Base-by-base conservation (phyloP, 2,797 vertebrate genomes). In the Eupleurogrammus muticus region DNA sequence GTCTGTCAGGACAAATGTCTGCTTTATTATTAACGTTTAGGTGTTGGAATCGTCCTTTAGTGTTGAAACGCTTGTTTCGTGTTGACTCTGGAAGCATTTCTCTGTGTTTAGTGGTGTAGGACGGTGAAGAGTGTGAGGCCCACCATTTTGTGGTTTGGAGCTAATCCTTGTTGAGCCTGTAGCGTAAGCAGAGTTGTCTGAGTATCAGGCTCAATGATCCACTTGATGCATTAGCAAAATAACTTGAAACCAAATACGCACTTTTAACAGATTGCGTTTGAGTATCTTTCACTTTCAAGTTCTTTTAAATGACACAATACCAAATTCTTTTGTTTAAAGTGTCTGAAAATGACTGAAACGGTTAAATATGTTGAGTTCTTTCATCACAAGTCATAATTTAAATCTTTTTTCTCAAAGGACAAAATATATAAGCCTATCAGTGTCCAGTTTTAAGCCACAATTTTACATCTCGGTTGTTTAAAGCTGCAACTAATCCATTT, bases 61-160 rank as follows among this genome's bases (percentile, higher is more conserved):
- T 64, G 74, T 51, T 66, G n/a, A 67, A 36, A 38, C 3, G 11
- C 36, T 9, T 64, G 4, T 34, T 28, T 28, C 48, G 35, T 58
- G 42, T 66, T 70, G 70, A 70, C 54, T 17, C 55, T 80, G 73
- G 47, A 66, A 72, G 54, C 34, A 50, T 66, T 74, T 67, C n/a
- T 51, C 50, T 48, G 47, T 67, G 32, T 59, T 73, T 82, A 59
- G 17, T 50, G 19, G 34, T 66, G 40, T 44, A 35, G 23, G 50
- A 66, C 55, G 59, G 58, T 70, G 52, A 70, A 66, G 69, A 80
- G 75, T 66, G 65, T 75, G 73, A 83, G 84, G 69, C 70, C 48
- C 59, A 53, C 67, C 52, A 66, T 74, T 84, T 80, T 65, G 81
- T 78, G 70, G 81, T 88, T 86, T 84, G 20, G 54, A 79, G 57